Percentiles rank a stretch among this genome's conserved stretches.
These are phyloP conservation scores for Xestia c-nigrum DNA, from an alignment of 2,888 invertebrate species.

Conservation along the genomic window DNA sequence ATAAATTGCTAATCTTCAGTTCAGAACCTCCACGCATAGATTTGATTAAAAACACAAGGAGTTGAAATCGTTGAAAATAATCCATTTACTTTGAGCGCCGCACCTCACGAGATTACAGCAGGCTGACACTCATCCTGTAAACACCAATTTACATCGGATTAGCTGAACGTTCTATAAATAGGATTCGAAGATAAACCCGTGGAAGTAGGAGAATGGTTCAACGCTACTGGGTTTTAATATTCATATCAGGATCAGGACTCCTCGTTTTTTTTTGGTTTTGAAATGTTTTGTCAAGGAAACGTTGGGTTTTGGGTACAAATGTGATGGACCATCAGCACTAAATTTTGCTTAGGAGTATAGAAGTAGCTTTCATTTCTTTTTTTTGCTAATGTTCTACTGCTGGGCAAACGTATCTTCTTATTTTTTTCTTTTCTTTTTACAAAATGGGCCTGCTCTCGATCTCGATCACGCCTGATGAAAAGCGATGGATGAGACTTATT, in stretches of 20 bases:
- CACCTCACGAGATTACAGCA: conserved; percentile 61
- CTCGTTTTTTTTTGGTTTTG: background rate
- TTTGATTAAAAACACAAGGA: conserved; percentile 18
- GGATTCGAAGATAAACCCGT: conserved; percentile 19
- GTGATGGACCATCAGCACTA: no score
- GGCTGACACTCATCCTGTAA: conserved; percentile 55
- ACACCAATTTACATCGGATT: conserved; percentile 62
- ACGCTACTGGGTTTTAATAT: background rate
- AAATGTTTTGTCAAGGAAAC: background rate
- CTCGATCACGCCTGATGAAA: no score
- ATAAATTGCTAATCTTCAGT: background rate
- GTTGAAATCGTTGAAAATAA: conserved; percentile 57
- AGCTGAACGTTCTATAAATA: conserved; percentile 42
- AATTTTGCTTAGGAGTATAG: no score
- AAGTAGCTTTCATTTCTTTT: background rate
- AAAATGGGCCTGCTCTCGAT: no score
- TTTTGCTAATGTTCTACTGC: background rate
- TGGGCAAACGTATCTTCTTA: background rate
- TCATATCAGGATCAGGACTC: background rate
- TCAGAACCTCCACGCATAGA: background rate
- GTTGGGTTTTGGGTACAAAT: no score
- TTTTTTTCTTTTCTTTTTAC: no score
- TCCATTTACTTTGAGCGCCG: conserved; percentile 67
- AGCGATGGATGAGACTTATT: no score
- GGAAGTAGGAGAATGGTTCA: background rate